Evolutionary conservation across 2,888 invertebrate species (phyloP).

Genomic region (Plutella xylostella): DNA sequence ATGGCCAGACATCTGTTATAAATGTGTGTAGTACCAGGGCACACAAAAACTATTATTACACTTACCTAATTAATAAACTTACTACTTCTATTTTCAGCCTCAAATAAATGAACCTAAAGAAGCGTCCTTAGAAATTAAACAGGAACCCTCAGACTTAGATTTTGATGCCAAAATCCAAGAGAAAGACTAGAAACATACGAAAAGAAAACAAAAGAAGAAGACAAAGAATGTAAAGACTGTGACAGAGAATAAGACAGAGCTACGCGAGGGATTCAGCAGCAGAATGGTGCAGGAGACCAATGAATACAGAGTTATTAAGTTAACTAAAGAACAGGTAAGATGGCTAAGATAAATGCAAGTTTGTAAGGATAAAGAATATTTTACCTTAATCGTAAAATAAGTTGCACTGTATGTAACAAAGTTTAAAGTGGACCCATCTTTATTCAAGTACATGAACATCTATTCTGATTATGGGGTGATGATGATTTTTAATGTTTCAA

Average conservation of each 20-base stretch:
- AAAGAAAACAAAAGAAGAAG: conserved; percentile 7
- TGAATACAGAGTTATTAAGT: conserved; percentile 53
- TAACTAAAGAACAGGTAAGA: conserved; percentile 47
- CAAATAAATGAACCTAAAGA: neutral
- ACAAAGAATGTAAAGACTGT: conserved; percentile 5
- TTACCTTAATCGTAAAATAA: too few species aligned
- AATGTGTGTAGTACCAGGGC: neutral
- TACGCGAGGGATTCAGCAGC: conserved; percentile 44
- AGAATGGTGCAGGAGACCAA: conserved; percentile 60
- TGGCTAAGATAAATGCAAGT: too few species aligned
- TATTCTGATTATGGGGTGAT: neutral
- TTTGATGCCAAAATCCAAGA: neutral
- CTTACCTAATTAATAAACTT: neutral
- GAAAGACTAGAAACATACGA: neutral
- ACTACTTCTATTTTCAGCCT: neutral
- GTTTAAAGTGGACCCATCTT: neutral
- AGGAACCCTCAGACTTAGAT: neutral
- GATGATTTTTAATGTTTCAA: neutral
- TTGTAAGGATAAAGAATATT: too few species aligned
- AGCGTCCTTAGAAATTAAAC: neutral
- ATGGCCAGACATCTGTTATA: neutral
- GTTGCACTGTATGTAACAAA: neutral
- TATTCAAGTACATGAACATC: neutral
- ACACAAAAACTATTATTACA: neutral
- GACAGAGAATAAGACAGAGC: conserved; percentile 23